Evolutionary conservation across 2,797 vertebrate species (phyloP), one percentile per base, ranked within the genome.

Genomic region (Myripristis jacobus): DNA sequence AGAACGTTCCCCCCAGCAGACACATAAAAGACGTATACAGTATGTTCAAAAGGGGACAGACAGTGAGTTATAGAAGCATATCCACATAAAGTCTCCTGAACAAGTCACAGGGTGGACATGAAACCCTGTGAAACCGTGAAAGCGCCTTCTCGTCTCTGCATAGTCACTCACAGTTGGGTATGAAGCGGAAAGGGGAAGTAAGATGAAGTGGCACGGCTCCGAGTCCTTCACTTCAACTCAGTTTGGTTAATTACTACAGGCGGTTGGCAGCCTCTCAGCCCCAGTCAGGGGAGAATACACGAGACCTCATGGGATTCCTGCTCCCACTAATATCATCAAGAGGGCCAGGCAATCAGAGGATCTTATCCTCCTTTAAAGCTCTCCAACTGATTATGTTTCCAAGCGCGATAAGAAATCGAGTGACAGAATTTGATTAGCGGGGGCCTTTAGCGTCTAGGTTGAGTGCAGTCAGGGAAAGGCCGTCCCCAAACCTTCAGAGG

Each of bases 281-380:
- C 56, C 13, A 11, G 16, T 41, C 57, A 64, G 61, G 18, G 64
- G 61, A 79, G 66, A 70, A 75, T 50, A 41, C 74, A 41, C 55
- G 1, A 29, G 36, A 31, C 75, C 83, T 67, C 47, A 0, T 52
- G 81, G 85, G 86, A 80, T 58, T 75, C 70, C 46, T 38, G 25
- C 77, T 85, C 87, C 67, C 36, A 66, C 86, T 85, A 83, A 82
- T 57, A 86, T 91, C 75, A 89, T 89, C 87, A 89, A 81, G 89
- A 85, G 70, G 79, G 65, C 62, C 60, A 75, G 81, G 78, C 72
- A 86, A 66, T 64, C 87, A 86, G 64, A 73, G 65, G 83, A 88
- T 81, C 87, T 77, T 79, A 80, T 87, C 83, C 69, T 65, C 25
- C 75, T 78, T 70, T 82, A 72, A 85, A 83, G 83, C 27, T 76